These are phyloP conservation scores for Lemur catta DNA, from an alignment of 2,797 vertebrate genomes.

Conservation along the genomic window DNA sequence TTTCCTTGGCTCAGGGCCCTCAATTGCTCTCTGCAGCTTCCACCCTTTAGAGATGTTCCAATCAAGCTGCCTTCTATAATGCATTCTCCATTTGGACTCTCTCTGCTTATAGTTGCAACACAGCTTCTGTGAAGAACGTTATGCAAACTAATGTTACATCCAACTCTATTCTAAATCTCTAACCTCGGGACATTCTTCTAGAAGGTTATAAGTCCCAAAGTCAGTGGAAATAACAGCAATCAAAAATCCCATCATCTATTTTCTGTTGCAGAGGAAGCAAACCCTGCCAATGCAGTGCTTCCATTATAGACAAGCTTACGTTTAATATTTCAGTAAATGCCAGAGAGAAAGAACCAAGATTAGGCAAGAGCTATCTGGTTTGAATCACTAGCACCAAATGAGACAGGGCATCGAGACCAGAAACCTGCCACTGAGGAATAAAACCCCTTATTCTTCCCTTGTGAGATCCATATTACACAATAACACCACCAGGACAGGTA, in stretches of 20 bases:
- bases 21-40: background rate
- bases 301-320: background rate
- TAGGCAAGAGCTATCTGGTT: background rate
- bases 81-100: background rate
- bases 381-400: background rate
- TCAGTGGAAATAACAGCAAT: background rate
- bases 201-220: constrained; percentile 18
- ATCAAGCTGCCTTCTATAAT: background rate
- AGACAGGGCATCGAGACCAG: background rate
- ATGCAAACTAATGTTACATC: constrained; percentile 19
- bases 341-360: background rate
- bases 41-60: background rate
- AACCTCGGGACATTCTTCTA: background rate
- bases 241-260: background rate
- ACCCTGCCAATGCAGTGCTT: background rate
- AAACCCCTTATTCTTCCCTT: background rate
- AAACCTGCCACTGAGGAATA: background rate
- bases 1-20: background rate
- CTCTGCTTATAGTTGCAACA: background rate
- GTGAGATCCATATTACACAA: background rate
- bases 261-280: background rate
- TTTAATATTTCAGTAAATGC: background rate
- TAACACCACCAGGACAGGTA: background rate
- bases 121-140: constrained; percentile 1
- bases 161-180: constrained; percentile 42